These are phyloP conservation scores for Umimayanthus chanpuru DNA, from an alignment of 92 coral and sea anemone genomes.

Conservation along the genomic window DNA sequence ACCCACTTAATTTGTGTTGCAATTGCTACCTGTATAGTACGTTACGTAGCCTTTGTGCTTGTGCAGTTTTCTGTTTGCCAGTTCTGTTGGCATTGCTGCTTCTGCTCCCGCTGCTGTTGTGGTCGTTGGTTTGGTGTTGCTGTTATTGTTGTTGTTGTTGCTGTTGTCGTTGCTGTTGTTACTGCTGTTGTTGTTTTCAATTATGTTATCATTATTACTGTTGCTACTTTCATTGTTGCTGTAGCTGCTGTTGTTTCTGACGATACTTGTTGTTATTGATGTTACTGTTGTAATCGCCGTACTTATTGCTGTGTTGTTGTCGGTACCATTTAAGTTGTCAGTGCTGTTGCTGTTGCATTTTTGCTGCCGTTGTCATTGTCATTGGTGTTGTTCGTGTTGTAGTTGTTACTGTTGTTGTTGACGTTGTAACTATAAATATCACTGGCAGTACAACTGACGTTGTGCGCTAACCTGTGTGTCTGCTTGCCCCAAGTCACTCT, in stretches of 20 bases:
- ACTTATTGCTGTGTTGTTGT: neutral
- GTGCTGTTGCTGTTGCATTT: neutral
- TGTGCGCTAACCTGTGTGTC: neutral
- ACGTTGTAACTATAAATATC: neutral
- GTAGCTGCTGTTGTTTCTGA: neutral
- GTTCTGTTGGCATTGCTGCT: neutral
- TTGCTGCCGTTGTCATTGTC: neutral
- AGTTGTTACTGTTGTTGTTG: neutral
- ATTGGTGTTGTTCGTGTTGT: neutral
- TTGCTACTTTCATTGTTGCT: no score
- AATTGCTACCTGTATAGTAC: no score
- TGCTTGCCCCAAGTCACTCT: conserved; percentile 62
- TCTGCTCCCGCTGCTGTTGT: neutral
- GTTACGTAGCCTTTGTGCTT: no score
- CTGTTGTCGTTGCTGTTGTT: neutral
- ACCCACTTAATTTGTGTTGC: no score
- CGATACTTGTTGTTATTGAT: neutral
- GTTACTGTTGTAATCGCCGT: neutral
- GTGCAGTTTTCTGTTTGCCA: neutral
- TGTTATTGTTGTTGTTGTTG: neutral
- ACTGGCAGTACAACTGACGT: neutral
- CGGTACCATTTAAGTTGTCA: neutral
- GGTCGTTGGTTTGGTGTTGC: no score
- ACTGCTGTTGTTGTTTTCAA: no score
- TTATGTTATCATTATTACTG: no score